Percentiles rank a stretch among this genome's conserved stretches.
Evolutionary conservation across 1,140 invertebrate species (phyloP).

Genomic region (Drosophila novamexicana): DNA sequence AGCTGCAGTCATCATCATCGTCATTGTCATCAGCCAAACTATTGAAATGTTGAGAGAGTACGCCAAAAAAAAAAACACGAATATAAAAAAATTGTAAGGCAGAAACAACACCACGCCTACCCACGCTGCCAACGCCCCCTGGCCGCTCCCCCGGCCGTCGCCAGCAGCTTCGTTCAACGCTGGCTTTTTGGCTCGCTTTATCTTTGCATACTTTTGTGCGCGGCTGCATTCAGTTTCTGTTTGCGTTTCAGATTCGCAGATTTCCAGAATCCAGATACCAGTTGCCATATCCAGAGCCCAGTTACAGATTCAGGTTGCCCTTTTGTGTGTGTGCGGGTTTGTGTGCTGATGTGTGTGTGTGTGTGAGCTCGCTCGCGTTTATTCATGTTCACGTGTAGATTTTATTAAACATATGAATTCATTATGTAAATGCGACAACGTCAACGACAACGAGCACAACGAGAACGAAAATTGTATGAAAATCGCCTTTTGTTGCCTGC

Average conservation of each 20-base stretch:
- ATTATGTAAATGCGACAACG: conserved; percentile 75
- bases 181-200: conserved; percentile 30
- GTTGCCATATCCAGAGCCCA: conserved; percentile 9
- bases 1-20: conserved; percentile 31
- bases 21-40: conserved; percentile 65
- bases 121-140: background rate
- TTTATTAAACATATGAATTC: conserved; percentile 84
- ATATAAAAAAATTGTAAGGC: conserved; percentile 2
- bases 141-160: background rate
- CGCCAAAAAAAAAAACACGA: background rate
- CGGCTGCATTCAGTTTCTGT: conserved; percentile 20
- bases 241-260: conserved; percentile 16
- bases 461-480: conserved; percentile 67
- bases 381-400: conserved; percentile 76
- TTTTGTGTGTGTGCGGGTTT: conserved; percentile 35
- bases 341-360: conserved; percentile 13
- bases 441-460: conserved; percentile 21
- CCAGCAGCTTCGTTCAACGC: background rate
- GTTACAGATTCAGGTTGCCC: conserved; percentile 45
- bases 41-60: conserved; percentile 48
- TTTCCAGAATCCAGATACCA: conserved; percentile 25
- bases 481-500: conserved; percentile 49
- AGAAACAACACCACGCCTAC: conserved; percentile 9
- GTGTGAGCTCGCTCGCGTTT: conserved; percentile 6
- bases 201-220: conserved; percentile 59